phyloP scores from a whole-genome alignment of 2,113 vertebrate species.

The Epinephelus cyanopodus region DNA sequence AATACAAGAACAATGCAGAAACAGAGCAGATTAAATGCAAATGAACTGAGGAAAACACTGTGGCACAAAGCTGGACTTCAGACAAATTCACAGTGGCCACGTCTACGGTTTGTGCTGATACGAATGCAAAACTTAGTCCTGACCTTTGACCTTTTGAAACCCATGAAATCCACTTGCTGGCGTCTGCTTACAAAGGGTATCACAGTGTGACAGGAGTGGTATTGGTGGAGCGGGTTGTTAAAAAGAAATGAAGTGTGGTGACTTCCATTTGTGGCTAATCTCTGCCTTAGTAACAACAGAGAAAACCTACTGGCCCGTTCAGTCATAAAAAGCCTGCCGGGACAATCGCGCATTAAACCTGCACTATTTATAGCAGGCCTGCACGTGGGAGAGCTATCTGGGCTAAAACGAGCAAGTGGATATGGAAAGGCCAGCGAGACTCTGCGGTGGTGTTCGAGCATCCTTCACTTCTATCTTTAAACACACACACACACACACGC shows the following conservation, averaged over 20 bases:
- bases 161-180: background rate
- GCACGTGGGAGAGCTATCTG: slow-evolving; percentile 63
- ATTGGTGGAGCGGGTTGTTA: background rate
- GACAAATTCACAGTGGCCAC: background rate
- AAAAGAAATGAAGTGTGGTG: slow-evolving; percentile 9
- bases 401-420: slow-evolving; percentile 52
- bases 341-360: slow-evolving; percentile 64
- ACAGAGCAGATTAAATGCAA: background rate
- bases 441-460: slow-evolving; percentile 6
- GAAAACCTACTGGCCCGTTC: slow-evolving; percentile 41
- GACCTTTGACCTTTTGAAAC: slow-evolving; percentile 34
- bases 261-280: slow-evolving; percentile 66
- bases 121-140: background rate
- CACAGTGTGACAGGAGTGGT: background rate
- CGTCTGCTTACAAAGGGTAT: slow-evolving; percentile 3
- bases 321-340: slow-evolving; percentile 50
- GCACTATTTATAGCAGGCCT: slow-evolving; percentile 64
- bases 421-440: slow-evolving; percentile 48
- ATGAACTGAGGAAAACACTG: background rate
- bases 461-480: slow-evolving; percentile 54
- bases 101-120: background rate
- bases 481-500: slow-evolving; percentile 8
- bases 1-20: background rate
- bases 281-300: slow-evolving; percentile 50
- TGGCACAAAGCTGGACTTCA: background rate